phyloP scores from a whole-genome alignment of 2,888 invertebrate species.

The Resseliella maxima region DNA sequence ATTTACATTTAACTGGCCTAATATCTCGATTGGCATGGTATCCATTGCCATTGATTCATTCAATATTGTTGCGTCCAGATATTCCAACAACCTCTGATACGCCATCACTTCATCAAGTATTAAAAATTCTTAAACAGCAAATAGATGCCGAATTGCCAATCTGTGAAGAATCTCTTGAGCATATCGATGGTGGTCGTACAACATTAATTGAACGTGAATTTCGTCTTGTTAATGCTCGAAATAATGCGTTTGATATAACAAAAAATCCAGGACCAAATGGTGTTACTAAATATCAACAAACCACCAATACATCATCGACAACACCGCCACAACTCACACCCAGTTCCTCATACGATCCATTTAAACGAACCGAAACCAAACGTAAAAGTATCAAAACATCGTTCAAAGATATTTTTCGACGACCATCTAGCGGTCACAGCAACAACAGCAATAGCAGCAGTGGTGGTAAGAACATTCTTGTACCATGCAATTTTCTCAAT shows the following conservation, averaged over 20 bases:
- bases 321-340: conserved; percentile 66
- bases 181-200: conserved; percentile 81
- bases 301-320: conserved; percentile 65
- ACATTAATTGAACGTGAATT: conserved; percentile 85
- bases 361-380: conserved; percentile 76
- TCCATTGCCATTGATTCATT: conserved; percentile 88
- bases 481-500: not conserved
- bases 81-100: conserved; percentile 90
- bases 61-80: conserved; percentile 87
- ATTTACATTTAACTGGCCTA: conserved; percentile 88
- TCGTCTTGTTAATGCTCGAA: conserved; percentile 76
- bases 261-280: conserved; percentile 61
- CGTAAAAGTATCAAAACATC: conserved; percentile 81
- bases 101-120: conserved; percentile 89
- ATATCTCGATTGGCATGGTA: conserved; percentile 87
- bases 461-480: conserved; percentile 9
- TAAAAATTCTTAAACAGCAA: conserved; percentile 84
- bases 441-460: conserved; percentile 47
- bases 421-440: conserved; percentile 68
- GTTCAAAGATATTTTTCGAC: conserved; percentile 79
- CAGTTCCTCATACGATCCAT: conserved; percentile 69
- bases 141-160: conserved; percentile 81
- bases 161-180: conserved; percentile 70
- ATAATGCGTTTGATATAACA: conserved; percentile 70
- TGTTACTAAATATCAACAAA: conserved; percentile 60